Conservation (phyloP, 2,113 vertebrate genomes). For the Esox niger region DNA sequence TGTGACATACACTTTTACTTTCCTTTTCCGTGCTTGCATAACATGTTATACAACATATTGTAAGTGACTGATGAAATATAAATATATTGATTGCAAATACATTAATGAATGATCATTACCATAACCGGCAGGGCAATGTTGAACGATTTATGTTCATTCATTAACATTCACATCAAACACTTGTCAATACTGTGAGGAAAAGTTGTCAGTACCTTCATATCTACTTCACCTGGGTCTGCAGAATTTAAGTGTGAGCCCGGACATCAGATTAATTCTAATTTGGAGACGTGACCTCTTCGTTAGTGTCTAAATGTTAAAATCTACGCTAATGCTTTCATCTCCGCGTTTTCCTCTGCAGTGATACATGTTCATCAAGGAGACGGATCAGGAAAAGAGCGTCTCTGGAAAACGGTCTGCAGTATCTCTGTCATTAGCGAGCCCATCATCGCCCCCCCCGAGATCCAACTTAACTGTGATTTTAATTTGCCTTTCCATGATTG, state of each 20-base stretch:
- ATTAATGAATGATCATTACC: constrained; percentile 10
- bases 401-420: constrained; percentile 71
- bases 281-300: constrained; percentile 17
- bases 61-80: neutral
- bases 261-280: constrained; percentile 13
- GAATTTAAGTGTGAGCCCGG: constrained; percentile 22
- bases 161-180: constrained; percentile 6
- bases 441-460: constrained; percentile 42
- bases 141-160: constrained; percentile 15
- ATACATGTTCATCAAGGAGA: constrained; percentile 36
- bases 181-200: neutral
- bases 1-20: neutral
- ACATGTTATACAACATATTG: constrained; percentile 11
- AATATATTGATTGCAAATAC: neutral
- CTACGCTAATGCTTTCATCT: constrained; percentile 25
- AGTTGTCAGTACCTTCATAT: constrained; percentile 1
- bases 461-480: constrained; percentile 75
- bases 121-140: constrained; percentile 12
- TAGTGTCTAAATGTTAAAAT: constrained; percentile 11
- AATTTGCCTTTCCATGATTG: constrained; percentile 69
- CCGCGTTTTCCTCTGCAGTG: constrained; percentile 8
- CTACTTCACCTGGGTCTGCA: neutral
- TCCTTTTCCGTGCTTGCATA: neutral
- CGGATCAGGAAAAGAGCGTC: constrained; percentile 39
- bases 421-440: constrained; percentile 75